Evolutionary conservation across 2,888 invertebrate genomes (phyloP).

Genomic region (Drosophila leonis): DNA sequence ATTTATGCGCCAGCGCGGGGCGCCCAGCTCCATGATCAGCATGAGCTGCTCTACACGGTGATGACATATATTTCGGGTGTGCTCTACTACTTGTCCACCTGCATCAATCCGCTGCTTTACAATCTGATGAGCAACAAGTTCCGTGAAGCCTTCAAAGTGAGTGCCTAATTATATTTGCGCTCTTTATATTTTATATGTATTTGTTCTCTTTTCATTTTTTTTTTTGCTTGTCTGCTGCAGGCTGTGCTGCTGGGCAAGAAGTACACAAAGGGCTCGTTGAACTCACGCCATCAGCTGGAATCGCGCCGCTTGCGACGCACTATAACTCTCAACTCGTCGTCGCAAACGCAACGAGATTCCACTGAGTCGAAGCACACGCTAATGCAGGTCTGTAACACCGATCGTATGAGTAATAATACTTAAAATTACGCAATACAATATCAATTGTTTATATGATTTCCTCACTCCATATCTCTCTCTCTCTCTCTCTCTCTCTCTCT

Average conservation of each 20-base stretch:
- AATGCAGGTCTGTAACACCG: conserved; percentile 85
- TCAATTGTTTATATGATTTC: conserved; percentile 6
- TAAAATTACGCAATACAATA: conserved; percentile 1
- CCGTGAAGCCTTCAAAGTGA: conserved; percentile 95
- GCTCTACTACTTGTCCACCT: conserved; percentile 96
- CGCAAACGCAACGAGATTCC: conserved; percentile 87
- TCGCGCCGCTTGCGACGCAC: conserved; percentile 76
- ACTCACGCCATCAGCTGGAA: conserved; percentile 83
- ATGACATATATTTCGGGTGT: conserved; percentile 92
- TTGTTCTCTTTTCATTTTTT: too few species aligned
- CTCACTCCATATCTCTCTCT: neutral
- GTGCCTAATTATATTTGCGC: neutral
- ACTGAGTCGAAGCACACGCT: conserved; percentile 85
- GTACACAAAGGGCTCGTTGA: conserved; percentile 86
- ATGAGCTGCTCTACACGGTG: conserved; percentile 83
- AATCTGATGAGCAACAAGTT: conserved; percentile 98
- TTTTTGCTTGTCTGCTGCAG: conserved; percentile 44
- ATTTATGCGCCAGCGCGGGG: conserved; percentile 85
- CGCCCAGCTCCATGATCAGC: conserved; percentile 69
- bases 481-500: neutral
- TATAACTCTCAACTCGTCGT: conserved; percentile 78
- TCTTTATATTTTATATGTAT: neutral
- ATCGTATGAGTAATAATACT: conserved; percentile 38
- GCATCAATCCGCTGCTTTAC: conserved; percentile 96
- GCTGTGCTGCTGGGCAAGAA: conserved; percentile 80